These are phyloP conservation scores for Sylvia atricapilla DNA, from an alignment of 2,113 vertebrate species.

Conservation along the genomic window DNA sequence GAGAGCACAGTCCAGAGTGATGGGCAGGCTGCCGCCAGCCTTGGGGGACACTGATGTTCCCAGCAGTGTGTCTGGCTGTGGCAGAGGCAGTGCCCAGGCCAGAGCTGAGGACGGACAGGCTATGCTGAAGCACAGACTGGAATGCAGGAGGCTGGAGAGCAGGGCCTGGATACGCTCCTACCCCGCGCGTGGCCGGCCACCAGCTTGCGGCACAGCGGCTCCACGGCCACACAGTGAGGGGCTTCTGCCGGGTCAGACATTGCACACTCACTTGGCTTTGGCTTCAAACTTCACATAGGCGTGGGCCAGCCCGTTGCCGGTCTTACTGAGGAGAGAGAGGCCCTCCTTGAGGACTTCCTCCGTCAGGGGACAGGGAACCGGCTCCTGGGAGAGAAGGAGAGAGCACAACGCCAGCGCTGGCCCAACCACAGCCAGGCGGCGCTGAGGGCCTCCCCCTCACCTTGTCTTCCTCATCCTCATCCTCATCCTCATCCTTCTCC, in stretches of 20 bases:
- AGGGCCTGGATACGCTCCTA: background rate
- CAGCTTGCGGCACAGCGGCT: rapidly evolving
- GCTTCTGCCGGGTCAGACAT: background rate
- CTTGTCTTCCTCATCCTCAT: constrained; percentile 40
- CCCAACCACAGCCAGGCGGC: background rate
- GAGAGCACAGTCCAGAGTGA: background rate
- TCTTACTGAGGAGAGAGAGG: constrained; percentile 85
- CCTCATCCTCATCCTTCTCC: background rate
- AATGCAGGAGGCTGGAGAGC: background rate
- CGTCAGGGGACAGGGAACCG: constrained; percentile 62
- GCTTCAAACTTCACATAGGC: constrained; percentile 86
- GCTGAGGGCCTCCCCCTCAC: background rate
- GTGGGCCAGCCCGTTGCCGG: constrained; percentile 81
- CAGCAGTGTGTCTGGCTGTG: rapidly evolving
- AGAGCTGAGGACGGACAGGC: background rate
- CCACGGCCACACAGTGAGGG: rapidly evolving
- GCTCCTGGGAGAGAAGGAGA: constrained; percentile 36
- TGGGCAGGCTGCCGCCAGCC: rapidly evolving
- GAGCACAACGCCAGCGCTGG: background rate
- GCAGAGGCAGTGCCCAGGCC: background rate
- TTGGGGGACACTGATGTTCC: background rate
- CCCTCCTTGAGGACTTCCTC: constrained; percentile 76
- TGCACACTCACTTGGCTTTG: constrained; percentile 77
- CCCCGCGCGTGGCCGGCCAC: rapidly evolving
- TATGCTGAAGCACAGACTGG: background rate